phyloP scores from a whole-genome alignment of 2,888 invertebrate genomes.

The Melanargia galathea region DNA sequence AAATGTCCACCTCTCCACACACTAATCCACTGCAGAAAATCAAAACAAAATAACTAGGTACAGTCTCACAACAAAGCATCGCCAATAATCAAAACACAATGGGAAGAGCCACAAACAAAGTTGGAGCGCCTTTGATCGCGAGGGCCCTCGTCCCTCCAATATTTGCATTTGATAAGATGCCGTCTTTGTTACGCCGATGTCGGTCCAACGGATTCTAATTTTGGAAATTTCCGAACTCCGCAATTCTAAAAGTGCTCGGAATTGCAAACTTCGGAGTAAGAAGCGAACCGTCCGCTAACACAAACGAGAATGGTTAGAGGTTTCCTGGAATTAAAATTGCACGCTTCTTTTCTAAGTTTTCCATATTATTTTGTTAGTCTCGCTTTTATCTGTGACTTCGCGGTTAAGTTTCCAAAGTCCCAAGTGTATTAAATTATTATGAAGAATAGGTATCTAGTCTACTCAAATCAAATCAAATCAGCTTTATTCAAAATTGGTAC shows the following conservation, averaged over 20 bases:
- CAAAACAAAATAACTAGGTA: not conserved
- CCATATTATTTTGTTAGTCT: not conserved
- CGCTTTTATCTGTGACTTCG: too few relatives aligned
- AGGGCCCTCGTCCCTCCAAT: slow-evolving; percentile 14
- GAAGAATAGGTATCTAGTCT: too few relatives aligned
- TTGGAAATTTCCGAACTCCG: slow-evolving; percentile 16
- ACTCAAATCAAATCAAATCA: too few relatives aligned
- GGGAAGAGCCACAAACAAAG: slow-evolving; percentile 6
- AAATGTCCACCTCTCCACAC: too few relatives aligned
- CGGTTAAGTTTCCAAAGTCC: too few relatives aligned
- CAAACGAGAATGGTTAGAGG: not conserved
- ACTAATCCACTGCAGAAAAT: not conserved
- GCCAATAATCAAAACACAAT: slow-evolving; percentile 21
- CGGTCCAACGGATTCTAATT: slow-evolving; percentile 17
- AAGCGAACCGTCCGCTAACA: slow-evolving; percentile 5
- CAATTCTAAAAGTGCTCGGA: slow-evolving; percentile 12
- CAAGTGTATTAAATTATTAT: too few relatives aligned
- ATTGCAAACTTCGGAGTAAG: slow-evolving; percentile 11
- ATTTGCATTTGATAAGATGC: slow-evolving; percentile 30
- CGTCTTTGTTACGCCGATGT: not conserved
- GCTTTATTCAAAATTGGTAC: too few relatives aligned
- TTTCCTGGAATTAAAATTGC: slow-evolving; percentile 1
- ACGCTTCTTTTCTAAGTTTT: not conserved
- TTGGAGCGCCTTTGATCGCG: not conserved
- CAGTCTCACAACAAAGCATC: slow-evolving; percentile 1